Evolutionary conservation across 2,113 vertebrate species (phyloP), one percentile per base, ranked within the genome.

Genomic region (Spheniscus mendiculus): DNA sequence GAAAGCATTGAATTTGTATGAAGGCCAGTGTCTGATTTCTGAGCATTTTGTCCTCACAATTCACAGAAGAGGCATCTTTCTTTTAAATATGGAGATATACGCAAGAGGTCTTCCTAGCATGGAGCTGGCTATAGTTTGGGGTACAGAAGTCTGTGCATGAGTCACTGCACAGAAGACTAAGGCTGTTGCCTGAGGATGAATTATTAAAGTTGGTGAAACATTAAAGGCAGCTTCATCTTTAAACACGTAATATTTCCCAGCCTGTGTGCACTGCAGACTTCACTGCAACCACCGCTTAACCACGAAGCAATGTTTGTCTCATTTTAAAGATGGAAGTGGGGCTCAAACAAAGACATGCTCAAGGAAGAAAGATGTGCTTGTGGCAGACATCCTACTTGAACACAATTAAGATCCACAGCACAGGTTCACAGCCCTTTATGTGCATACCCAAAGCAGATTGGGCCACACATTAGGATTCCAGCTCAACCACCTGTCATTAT

Each of bases 151-250:
- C 47, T 67, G 3, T 21, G 22, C 4, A 5, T 42, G 61, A 95
- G 62, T 92, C 86, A 92, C 30, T 53, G 49, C 42, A 66, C 80
- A 86, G 63, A 18, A 67, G 90, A 70, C 44, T 76, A 44, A 85
- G 40, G 55, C 53, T 87, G 47, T 85, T 36, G 2, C 90, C 38
- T 91, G 63, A 53, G 52, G 69, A 77, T 93, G 59, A 96, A 95
- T 96, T 95, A 94, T 93, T 93, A 40, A 97, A 76, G 67, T 63
- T 59, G 34, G 70, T 96, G 45, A 95, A 97, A 97, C 92, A 95
- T 91, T 97, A 77, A 96, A 89, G 78, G 62, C 74, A 76, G 69
- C 67, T 97, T 87, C 56, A 81, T 88, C 77, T 92, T 78, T 83
- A 90, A 94, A 89, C 23, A 92, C 30, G 12, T 11, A 34, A 47